Conservation (phyloP, 2,797 vertebrate species). For the Pogonophryne albipinna region DNA sequence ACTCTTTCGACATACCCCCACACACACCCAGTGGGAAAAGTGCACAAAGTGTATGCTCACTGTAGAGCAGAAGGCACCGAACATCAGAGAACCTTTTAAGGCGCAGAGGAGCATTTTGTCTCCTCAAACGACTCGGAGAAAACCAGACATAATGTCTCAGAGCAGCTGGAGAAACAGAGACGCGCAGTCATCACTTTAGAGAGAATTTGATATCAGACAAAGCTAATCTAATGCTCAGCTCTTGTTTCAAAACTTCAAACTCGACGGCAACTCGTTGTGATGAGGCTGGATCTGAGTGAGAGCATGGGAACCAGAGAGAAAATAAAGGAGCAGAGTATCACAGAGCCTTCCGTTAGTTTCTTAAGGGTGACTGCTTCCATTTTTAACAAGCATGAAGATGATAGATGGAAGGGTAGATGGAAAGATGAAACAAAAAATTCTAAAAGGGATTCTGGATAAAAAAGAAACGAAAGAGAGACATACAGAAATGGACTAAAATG, state of each 20-base stretch:
- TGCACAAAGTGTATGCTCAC: neutral
- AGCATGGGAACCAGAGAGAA: conserved; percentile 11
- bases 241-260: conserved; percentile 58
- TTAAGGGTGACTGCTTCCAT: conserved; percentile 17
- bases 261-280: conserved; percentile 38
- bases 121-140: conserved; percentile 40
- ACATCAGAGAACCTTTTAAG: conserved; percentile 50
- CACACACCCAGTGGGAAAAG: neutral
- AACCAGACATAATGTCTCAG: conserved; percentile 45
- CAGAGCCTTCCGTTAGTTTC: conserved; percentile 21
- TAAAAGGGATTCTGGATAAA: neutral
- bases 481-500: neutral
- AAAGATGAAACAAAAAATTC: neutral
- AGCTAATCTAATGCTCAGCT: conserved; percentile 50
- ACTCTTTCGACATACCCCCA: neutral
- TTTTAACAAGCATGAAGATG: conserved; percentile 14
- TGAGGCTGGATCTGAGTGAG: conserved; percentile 43
- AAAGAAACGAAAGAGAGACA: neutral
- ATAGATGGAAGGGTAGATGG: neutral
- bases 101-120: conserved; percentile 43
- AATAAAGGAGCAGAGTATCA: conserved; percentile 16
- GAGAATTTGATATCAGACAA: conserved; percentile 61
- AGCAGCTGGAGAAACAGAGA: conserved; percentile 30
- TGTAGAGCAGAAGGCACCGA: conserved; percentile 20
- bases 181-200: conserved; percentile 51